phyloP scores from a whole-genome alignment of 2,888 invertebrate genomes.

The Prionchulus punctatus region DNA sequence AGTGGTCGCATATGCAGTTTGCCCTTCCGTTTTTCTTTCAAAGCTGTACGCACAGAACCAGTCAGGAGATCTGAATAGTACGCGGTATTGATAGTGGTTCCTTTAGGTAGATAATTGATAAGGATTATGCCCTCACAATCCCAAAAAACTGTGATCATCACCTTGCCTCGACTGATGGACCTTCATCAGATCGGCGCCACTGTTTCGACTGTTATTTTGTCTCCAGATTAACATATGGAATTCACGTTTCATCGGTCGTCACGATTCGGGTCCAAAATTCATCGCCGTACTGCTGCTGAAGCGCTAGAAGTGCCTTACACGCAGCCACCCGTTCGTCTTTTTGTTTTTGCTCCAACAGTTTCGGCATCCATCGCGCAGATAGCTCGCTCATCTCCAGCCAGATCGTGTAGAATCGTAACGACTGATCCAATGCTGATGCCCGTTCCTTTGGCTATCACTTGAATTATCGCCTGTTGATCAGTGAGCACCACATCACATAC shows the following conservation, averaged over 20 bases:
- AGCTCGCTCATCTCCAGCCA: not conserved
- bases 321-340: not conserved
- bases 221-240: not conserved
- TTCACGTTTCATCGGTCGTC: not conserved
- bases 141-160: conserved; percentile 16
- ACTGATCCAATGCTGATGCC: not conserved
- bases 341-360: not conserved
- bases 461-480: not conserved
- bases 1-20: conserved; percentile 7
- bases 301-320: not conserved
- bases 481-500: not conserved
- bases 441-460: not conserved
- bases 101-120: conserved; percentile 11
- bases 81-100: conserved; percentile 14
- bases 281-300: not conserved
- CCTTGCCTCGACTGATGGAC: conserved; percentile 2
- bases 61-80: conserved; percentile 15
- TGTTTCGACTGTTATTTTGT: not conserved
- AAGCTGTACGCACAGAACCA: conserved; percentile 11
- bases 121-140: conserved; percentile 13
- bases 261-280: not conserved
- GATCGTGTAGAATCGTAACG: not conserved
- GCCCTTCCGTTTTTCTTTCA: no score
- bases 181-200: not conserved
- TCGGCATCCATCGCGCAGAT: not conserved